Percentiles rank a stretch among this genome's conserved stretches.
Evolutionary conservation across 1,140 invertebrate species (phyloP).

Genomic region (Orchestia grillus): DNA sequence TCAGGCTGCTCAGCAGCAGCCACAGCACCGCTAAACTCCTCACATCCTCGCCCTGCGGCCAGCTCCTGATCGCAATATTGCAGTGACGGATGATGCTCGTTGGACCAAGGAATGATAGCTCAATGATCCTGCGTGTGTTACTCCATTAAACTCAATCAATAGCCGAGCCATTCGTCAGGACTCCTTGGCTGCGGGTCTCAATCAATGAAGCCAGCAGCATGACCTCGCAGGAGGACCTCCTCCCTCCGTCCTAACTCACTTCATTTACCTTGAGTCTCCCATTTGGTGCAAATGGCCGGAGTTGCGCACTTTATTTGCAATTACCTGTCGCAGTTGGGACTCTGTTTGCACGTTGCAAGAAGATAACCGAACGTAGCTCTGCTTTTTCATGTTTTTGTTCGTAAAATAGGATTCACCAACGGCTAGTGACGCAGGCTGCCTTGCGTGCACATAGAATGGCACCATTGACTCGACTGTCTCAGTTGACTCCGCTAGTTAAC

Average conservation of each 20-base stretch:
- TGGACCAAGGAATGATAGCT: neutral
- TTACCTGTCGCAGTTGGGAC: neutral
- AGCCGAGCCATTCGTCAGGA: neutral
- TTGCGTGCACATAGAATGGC: no score
- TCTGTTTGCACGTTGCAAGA: neutral
- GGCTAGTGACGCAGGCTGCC: no score
- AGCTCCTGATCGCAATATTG: neutral
- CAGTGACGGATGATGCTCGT: neutral
- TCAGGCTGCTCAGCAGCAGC: neutral
- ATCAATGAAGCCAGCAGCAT: neutral
- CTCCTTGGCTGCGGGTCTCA: neutral
- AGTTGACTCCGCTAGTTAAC: no score
- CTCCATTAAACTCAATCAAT: neutral
- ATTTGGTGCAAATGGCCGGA: neutral
- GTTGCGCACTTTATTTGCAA: neutral
- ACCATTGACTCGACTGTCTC: neutral
- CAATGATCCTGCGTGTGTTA: neutral
- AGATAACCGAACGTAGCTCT: neutral
- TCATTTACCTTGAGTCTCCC: neutral
- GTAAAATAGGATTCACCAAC: neutral
- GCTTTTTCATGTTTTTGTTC: neutral
- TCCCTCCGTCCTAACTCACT: neutral
- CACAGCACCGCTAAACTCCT: neutral
- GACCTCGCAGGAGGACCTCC: neutral
- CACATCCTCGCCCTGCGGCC: neutral